Evolutionary conservation across 1,140 invertebrate species (phyloP), one percentile per base, ranked within the genome.

Genomic region (Copidosoma floridanum): DNA sequence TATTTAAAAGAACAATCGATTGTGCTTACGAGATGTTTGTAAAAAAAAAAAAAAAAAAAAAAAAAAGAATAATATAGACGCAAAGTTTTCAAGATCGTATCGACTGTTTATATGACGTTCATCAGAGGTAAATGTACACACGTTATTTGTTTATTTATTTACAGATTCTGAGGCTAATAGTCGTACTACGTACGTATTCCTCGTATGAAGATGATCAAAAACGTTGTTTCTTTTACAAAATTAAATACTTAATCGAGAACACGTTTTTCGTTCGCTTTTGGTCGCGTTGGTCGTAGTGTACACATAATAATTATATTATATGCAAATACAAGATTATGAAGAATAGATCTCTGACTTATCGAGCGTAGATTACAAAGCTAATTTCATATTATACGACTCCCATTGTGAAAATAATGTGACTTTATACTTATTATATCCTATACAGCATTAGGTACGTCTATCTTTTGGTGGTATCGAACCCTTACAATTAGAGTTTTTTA

Each of bases 21-120:
- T 47, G 16, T 47, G 27, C n/a, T n/a, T 8, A 12, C 11, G 6
- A 37, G 8, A 37, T 48, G 12, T 37, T 35, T 47, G n/a, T 18
- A 50, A 50, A 26, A 50, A 47, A 24, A 46, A 20, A 21, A 7
- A 32, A 23, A 56, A 23, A 44, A 4, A n/a, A n/a, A n/a, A n/a
- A n/a, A n/a, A n/a, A n/a, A n/a, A n/a, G n/a, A n/a, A n/a, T n/a
- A n/a, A n/a, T n/a, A n/a, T n/a, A n/a, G n/a, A 23, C 12, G 47
- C 12, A 37, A 16, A 35, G 20, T 20, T 10, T 11, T 57, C 37
- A n/a, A 51, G 29, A 52, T 37, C 50, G 26, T 41, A 50, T 29
- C 40, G 48, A 24, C 38, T 43, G 14, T 52, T 52, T 59, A 59
- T 59, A n/a, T n/a, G 40, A 37, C 21, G 46, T 18, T 52, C 52